Conservation (phyloP, 2,888 invertebrate genomes). For the Aphidoletes aphidimyza region DNA sequence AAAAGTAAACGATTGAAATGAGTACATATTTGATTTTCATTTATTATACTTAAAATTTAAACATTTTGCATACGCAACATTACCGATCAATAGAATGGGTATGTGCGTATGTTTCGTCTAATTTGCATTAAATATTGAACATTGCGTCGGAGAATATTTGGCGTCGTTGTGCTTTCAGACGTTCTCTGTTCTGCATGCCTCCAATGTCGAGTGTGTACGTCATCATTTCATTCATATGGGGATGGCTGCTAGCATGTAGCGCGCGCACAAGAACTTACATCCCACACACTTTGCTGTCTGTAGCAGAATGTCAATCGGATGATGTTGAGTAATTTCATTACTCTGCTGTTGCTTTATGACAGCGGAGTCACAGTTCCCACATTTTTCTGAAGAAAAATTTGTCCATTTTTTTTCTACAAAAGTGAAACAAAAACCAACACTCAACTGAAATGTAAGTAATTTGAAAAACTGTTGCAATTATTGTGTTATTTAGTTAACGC, state of each 20-base stretch:
- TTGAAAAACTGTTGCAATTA: not conserved
- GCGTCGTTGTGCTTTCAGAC: no score
- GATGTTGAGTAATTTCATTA: not conserved
- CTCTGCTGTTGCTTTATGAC: slow-evolving; percentile 49
- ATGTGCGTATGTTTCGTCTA: no score
- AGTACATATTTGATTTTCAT: no score
- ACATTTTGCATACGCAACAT: no score
- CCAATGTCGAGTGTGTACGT: slow-evolving; percentile 2
- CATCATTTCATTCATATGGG: slow-evolving; percentile 51
- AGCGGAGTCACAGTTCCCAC: slow-evolving; percentile 3
- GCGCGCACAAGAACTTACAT: not conserved
- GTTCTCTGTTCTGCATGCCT: not conserved
- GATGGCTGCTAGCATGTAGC: no score
- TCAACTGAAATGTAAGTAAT: not conserved
- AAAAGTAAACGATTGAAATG: no score
- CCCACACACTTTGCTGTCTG: not conserved
- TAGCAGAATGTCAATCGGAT: not conserved
- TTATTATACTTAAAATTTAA: no score
- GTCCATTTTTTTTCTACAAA: not conserved
- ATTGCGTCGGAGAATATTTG: no score
- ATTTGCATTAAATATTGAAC: no score
- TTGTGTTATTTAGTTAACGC: not conserved
- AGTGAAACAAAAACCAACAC: not conserved
- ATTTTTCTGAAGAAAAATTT: not conserved
- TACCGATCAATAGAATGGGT: no score